Evolutionary conservation across 1,140 invertebrate genomes (phyloP).

Genomic region (Drosophila equinoxialis): DNA sequence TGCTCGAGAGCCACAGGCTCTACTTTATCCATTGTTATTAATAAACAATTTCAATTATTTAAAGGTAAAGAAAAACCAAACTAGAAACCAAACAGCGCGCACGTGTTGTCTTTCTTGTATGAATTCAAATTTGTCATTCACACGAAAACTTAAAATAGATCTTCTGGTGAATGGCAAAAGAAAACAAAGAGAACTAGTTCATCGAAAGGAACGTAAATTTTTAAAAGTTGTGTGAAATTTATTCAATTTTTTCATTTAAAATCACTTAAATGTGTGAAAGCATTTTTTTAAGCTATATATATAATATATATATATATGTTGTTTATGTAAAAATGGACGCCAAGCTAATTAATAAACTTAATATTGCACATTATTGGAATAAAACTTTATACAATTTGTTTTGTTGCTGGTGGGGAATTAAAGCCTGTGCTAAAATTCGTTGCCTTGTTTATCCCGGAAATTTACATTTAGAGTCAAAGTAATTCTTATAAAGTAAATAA

Average conservation of each 20-base stretch:
- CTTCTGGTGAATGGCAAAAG: conserved; percentile 9
- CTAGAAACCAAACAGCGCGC: conserved; percentile 18
- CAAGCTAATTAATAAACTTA: conserved; percentile 55
- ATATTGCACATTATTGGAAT: conserved; percentile 57
- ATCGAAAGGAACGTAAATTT: background rate
- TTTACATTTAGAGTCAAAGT: conserved; percentile 38
- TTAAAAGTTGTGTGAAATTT: conserved; percentile 22
- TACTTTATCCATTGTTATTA: conserved; percentile 27
- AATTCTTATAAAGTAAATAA: conserved; percentile 68
- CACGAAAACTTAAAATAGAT: background rate
- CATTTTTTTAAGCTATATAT: conserved; percentile 31
- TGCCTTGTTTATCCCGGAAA: conserved; percentile 55
- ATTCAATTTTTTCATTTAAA: conserved; percentile 40
- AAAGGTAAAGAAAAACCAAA: background rate
- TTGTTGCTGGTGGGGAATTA: conserved; percentile 17
- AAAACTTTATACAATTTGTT: conserved; percentile 62
- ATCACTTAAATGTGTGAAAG: conserved; percentile 35
- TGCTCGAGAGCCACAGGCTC: background rate
- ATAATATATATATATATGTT: conserved; percentile 14
- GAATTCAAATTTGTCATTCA: conserved; percentile 10
- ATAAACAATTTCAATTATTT: background rate
- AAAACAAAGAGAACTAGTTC: background rate
- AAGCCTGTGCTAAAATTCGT: conserved; percentile 51
- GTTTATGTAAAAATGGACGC: conserved; percentile 46
- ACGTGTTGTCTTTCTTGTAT: conserved; percentile 39